These are phyloP conservation scores for Drosophila pegasa DNA, from an alignment of 2,888 invertebrate genomes.

Conservation along the genomic window DNA sequence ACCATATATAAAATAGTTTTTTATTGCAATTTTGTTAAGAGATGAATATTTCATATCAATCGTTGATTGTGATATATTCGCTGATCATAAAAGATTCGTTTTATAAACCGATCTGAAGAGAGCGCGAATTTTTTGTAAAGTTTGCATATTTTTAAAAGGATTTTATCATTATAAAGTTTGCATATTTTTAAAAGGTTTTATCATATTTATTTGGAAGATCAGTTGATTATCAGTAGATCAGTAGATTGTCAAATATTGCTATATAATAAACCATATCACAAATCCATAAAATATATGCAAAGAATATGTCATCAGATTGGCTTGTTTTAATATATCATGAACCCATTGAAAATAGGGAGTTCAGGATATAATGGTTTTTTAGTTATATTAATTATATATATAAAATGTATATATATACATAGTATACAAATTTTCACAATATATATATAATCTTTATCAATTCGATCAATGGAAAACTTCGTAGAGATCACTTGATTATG, in stretches of 20 bases:
- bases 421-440: no score
- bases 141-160: no score
- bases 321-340: no score
- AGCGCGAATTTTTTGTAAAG: no score
- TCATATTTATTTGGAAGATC: neutral
- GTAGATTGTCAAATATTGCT: neutral
- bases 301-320: neutral
- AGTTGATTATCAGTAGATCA: neutral
- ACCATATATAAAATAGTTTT: neutral
- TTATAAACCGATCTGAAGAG: no score
- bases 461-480: slow-evolving; percentile 10
- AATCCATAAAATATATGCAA: neutral
- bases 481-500: slow-evolving; percentile 3
- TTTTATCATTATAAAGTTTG: no score
- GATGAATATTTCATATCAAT: neutral
- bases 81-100: neutral
- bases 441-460: neutral
- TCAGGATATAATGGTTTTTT: no score
- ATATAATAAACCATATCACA: neutral
- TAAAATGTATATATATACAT: neutral
- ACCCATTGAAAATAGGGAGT: no score
- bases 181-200: neutral
- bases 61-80: neutral
- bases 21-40: neutral
- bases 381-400: neutral